phyloP scores from a whole-genome alignment of 2,888 invertebrate species.

The Ennomos fuscantarius region DNA sequence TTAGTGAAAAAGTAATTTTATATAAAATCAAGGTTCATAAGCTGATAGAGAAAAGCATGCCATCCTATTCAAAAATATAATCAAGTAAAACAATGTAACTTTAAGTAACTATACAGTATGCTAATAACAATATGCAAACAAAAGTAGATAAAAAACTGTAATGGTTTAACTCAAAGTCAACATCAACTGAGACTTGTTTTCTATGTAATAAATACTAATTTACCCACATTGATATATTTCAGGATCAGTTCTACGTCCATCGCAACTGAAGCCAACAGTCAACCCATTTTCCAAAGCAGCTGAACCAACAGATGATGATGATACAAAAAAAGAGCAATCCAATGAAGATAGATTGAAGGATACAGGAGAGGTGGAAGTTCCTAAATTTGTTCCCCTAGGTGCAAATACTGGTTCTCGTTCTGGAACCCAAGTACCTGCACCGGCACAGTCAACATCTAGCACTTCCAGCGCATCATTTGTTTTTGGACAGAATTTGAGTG shows the following conservation, averaged over 20 bases:
- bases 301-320: constrained; percentile 46
- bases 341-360: constrained; percentile 63
- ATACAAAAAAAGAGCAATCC: constrained; percentile 51
- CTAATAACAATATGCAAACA: too few relatives aligned
- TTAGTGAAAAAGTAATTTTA: too few relatives aligned
- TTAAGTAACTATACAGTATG: too few relatives aligned
- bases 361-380: constrained; percentile 65
- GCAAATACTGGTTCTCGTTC: constrained; percentile 61
- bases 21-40: too few relatives aligned
- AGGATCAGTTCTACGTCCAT: constrained; percentile 77
- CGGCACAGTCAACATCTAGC: constrained; percentile 61
- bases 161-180: too few relatives aligned
- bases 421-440: constrained; percentile 81
- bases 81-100: too few relatives aligned
- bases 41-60: too few relatives aligned
- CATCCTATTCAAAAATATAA: too few relatives aligned
- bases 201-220: too few relatives aligned
- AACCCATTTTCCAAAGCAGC: constrained; percentile 73
- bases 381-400: constrained; percentile 80
- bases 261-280: constrained; percentile 69
- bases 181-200: too few relatives aligned
- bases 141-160: too few relatives aligned
- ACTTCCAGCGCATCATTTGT: constrained; percentile 88
- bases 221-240: constrained; percentile 26
- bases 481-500: constrained; percentile 96